phyloP scores from a whole-genome alignment of 2,888 invertebrate species.

The Vesta saturnalis region DNA sequence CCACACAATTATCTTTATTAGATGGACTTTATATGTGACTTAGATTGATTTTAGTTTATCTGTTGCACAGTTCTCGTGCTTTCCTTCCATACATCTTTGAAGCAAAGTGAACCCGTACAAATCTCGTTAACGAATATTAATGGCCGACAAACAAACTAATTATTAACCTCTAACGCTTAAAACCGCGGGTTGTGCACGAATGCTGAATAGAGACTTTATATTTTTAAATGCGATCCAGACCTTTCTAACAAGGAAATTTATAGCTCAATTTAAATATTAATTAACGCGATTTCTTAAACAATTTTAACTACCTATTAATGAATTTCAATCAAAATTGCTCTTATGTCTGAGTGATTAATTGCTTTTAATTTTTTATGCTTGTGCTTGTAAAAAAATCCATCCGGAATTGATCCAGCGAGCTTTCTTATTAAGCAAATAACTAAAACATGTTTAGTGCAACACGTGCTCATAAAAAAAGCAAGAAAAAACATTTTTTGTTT shows the following conservation, averaged over 20 bases:
- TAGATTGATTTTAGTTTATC: not conserved
- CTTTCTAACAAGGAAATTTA: too few species aligned
- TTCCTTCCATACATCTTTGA: conserved; percentile 4
- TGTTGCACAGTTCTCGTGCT: conserved; percentile 6
- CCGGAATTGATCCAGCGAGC: too few species aligned
- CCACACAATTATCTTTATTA: not conserved
- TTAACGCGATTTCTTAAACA: not conserved
- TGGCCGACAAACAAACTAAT: conserved; percentile 24
- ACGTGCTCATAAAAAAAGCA: too few species aligned
- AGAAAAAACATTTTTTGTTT: too few species aligned
- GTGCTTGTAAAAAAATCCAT: too few species aligned
- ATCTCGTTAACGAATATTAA: conserved; percentile 29
- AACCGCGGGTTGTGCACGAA: not conserved
- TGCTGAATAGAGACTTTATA: not conserved
- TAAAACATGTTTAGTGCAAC: too few species aligned
- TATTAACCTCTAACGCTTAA: conserved; percentile 17
- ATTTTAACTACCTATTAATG: not conserved
- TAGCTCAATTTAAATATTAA: not conserved
- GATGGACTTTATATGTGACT: too few species aligned
- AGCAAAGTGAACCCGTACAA: not conserved
- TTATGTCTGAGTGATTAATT: too few species aligned
- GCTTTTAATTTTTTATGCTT: too few species aligned
- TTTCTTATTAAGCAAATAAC: too few species aligned
- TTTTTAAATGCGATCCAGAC: not conserved
- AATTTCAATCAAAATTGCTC: not conserved